Conservation (phyloP, 2,888 invertebrate species). For the Spisula subtruncata region DNA sequence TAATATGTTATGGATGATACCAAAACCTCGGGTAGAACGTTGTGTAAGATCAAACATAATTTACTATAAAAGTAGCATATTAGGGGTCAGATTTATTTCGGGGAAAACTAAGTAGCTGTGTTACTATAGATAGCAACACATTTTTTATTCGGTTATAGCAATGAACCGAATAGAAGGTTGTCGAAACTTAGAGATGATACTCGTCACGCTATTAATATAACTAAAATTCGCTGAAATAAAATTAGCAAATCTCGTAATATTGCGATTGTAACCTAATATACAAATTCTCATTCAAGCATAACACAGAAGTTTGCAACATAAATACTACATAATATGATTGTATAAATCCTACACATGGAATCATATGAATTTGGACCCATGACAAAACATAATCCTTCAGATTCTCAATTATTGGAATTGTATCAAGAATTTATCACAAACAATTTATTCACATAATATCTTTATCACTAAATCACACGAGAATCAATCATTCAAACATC, state of each 20-base stretch:
- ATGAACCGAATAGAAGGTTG: neutral
- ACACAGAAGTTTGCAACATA: neutral
- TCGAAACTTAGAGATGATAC: neutral
- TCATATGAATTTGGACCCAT: constrained; percentile 16
- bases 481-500: constrained; percentile 26
- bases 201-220: neutral
- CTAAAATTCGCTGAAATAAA: neutral
- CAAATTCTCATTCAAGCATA: neutral
- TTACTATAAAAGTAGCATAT: too few species aligned
- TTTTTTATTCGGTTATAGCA: too few species aligned
- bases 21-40: too few species aligned
- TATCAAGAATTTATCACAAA: constrained; percentile 6
- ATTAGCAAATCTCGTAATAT: neutral
- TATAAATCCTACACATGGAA: constrained; percentile 7
- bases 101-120: too few species aligned
- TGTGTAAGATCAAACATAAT: too few species aligned
- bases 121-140: too few species aligned
- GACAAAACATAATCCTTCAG: constrained; percentile 3
- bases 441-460: neutral
- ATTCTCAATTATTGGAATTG: constrained; percentile 6
- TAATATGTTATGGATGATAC: too few species aligned
- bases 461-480: neutral
- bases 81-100: too few species aligned
- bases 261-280: neutral
- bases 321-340: neutral